These are phyloP conservation scores for Tympanoctomys barrerae DNA, from an alignment of 2,797 vertebrate species.

Conservation along the genomic window DNA sequence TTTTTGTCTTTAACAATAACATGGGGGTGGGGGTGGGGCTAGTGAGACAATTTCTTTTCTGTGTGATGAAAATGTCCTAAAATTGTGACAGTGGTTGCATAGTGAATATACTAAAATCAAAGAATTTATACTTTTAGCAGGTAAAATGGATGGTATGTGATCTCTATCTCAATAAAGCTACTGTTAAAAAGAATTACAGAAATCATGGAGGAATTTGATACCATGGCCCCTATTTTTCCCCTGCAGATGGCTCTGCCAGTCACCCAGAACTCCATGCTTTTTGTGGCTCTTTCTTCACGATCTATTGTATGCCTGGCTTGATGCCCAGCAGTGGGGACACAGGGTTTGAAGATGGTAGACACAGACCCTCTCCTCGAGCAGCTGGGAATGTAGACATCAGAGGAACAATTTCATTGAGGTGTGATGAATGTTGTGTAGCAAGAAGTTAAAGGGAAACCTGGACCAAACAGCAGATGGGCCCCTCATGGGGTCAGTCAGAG, in stretches of 20 bases:
- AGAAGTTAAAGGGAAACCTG: neutral
- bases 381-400: neutral
- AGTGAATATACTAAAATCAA: neutral
- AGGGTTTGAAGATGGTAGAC: neutral
- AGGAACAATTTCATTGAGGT: neutral
- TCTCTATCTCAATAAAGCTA: neutral
- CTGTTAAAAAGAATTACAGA: neutral
- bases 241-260: neutral
- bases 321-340: neutral
- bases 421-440: neutral
- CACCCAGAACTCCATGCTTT: neutral
- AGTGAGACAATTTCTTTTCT: neutral
- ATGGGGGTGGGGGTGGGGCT: too few relatives aligned
- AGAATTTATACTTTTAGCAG: neutral
- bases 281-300: neutral
- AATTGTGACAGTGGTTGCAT: neutral
- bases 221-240: neutral
- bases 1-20: slow-evolving; percentile 18
- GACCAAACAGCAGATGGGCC: neutral
- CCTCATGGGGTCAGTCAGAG: neutral
- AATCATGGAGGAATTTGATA: neutral
- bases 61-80: neutral
- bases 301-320: neutral
- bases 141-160: neutral
- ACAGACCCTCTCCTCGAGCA: rapidly evolving